Conservation (phyloP, 2,113 vertebrate species). For the Chionodraco myersi region DNA sequence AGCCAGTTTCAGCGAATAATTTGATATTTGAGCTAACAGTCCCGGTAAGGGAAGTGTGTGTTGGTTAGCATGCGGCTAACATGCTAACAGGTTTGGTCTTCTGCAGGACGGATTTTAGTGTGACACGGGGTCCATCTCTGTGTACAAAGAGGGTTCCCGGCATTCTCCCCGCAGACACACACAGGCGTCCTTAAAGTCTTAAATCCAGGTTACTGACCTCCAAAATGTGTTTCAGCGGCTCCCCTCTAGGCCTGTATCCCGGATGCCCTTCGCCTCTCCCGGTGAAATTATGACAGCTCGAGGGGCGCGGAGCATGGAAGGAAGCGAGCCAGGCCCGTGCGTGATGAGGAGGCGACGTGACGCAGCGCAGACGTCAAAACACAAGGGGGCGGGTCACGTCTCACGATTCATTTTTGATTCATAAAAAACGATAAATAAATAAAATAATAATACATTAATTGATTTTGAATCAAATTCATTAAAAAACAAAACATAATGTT, state of each 20-base stretch:
- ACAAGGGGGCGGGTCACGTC: background rate
- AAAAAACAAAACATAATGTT: too few species aligned
- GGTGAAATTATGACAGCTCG: constrained; percentile 65
- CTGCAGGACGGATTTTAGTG: background rate
- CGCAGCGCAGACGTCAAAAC: constrained; percentile 55
- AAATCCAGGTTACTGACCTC: constrained; percentile 50
- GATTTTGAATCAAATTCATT: too few species aligned
- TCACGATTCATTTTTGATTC: background rate
- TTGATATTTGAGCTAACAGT: background rate
- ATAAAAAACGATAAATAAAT: too few species aligned
- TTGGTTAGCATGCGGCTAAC: constrained; percentile 12
- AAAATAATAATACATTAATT: too few species aligned
- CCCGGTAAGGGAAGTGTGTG: background rate
- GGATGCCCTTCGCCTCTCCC: constrained; percentile 74
- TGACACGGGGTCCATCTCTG: background rate
- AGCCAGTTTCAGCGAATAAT: background rate
- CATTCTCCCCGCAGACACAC: rapidly evolving
- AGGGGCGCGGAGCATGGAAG: constrained; percentile 6
- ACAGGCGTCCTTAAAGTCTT: rapidly evolving
- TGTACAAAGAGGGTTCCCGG: rapidly evolving
- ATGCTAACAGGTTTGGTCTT: constrained; percentile 42
- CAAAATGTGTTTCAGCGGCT: constrained; percentile 29
- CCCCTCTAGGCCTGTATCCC: constrained; percentile 45
- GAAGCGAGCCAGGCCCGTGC: constrained; percentile 20
- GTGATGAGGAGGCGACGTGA: background rate